Evolutionary conservation across 2,113 vertebrate genomes (phyloP).

Genomic region (Ceratotherium simum): DNA sequence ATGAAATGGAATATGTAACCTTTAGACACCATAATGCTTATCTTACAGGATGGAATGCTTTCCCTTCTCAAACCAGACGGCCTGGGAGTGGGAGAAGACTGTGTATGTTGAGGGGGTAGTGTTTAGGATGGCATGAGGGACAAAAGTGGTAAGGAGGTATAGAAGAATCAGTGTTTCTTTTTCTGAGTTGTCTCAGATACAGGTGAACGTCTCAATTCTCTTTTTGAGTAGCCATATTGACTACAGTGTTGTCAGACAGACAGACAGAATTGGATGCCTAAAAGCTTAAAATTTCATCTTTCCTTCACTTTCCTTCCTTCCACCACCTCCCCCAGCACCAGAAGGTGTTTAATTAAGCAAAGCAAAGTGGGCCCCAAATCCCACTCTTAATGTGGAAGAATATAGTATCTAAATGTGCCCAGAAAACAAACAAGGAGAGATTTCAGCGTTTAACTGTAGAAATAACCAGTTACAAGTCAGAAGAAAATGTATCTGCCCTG

Average conservation of each 20-base stretch:
- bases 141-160: not conserved
- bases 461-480: not conserved
- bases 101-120: not conserved
- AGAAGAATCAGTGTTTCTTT: not conserved
- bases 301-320: constrained; percentile 64
- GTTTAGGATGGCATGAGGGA: not conserved
- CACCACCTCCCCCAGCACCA: constrained; percentile 34
- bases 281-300: constrained; percentile 45
- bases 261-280: not conserved
- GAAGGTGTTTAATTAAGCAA: constrained; percentile 56
- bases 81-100: not conserved
- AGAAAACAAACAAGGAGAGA: constrained; percentile 65
- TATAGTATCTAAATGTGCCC: constrained; percentile 63
- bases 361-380: constrained; percentile 62
- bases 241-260: not conserved
- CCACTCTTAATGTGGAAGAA: constrained; percentile 68
- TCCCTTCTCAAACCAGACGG: not conserved
- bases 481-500: not conserved
- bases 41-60: not conserved
- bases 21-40: not conserved
- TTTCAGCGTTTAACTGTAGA: constrained; percentile 9
- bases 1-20: not conserved
- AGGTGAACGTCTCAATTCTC: not conserved
- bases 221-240: not conserved
- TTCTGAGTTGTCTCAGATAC: not conserved